Base-by-base conservation (phyloP, 2,113 vertebrate species). In the Dolichotis patagonum region DNA sequence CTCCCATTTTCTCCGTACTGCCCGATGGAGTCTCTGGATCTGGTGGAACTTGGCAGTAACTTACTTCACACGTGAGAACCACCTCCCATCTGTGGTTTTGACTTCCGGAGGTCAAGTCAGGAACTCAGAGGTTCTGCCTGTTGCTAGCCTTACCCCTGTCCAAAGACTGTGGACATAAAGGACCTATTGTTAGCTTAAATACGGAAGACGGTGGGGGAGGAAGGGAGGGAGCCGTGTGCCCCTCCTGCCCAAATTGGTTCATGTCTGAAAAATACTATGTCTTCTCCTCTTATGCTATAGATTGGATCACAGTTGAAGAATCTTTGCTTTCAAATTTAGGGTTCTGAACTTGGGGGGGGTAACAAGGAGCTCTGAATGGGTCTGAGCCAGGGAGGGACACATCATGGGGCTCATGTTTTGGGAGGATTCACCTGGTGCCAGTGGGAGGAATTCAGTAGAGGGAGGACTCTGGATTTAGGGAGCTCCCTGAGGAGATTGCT, bases 201-300 rank as follows among this genome's bases (percentile, higher is more conserved):
- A 22, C 24, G 17, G 49, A 69, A 6, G 26, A 83, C 85, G 43
- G 11, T 52, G 19, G 20, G 1, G 56, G 22, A 16, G 52, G 4
- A 17, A 5, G 54, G 54, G 54, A 19, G 54, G 49, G 49, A 52
- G 49, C 10, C 32, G 11, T 78, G 22, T 54, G 58, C 32, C 32
- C 32, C 13, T 26, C 3, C 19, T 28, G 2, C 77, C 46, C 30
- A 32, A 38, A 41, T 19, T 13, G 41, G 54, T 46, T 92, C 5
- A 0, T 46, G 20, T 58, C 54, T 95, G 60, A 41, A 63, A 91
- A 85, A 63, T 54, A 26, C 17, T 80, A 26, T 35, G 22, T 22
- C 3, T 10, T n/a, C 28, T 28, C 1, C 7, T 16, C 14, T 3
- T 12, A 9, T 9, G 9, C 3, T 1, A 30, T 30, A 58, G 56